Base-by-base conservation (phyloP, 2,797 vertebrate species). In the Bovichtus diacanthus region DNA sequence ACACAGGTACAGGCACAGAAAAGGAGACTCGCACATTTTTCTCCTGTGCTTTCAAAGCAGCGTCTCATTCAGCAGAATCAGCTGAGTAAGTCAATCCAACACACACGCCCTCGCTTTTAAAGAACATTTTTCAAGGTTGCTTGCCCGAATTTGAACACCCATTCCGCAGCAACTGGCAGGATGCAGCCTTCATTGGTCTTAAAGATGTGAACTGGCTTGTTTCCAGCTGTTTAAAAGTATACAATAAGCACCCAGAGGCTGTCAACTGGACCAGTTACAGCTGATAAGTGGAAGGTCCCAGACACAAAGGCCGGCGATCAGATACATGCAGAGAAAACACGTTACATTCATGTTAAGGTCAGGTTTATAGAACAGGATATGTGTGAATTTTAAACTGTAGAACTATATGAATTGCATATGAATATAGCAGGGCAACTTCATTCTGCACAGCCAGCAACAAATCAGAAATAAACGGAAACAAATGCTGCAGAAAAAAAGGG, bases 271-370 rank as follows among this genome's bases (percentile, higher is more conserved):
- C 70, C 76, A 31, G 39, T 54, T 64, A 66, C 7, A 34, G 70
- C 80, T 82, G 90, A 92, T 85, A 84, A 88, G 84, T 88, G 69
- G 70, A 61, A 9, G 67, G 70, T 61, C 12, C 21, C 73, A 83
- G 78, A 90, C 82, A 92, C 90, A 93, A 93, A 93, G 84, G 69
- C 90, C 83, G 81, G 83, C 62, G 74, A 85, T 89, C 85, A 82
- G 87, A 91, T 88, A 88, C 80, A 88, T 43, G 62, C 75, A 84
- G 51, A 29, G n/a, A 85, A 87, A 90, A 80, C 62, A 79, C 5
- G 70, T 39, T 36, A 77, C 68, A 85, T 82, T 83, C 72, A 87
- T 70, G 66, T 60, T 87, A 86, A 84, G 80, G 84, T 87, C 88
- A 90, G 85, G 64, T 82, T 59, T 74, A 68, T 31, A 25, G 70